Evolutionary conservation across 2,888 invertebrate genomes (phyloP).

Genomic region (Pterostichus niger): DNA sequence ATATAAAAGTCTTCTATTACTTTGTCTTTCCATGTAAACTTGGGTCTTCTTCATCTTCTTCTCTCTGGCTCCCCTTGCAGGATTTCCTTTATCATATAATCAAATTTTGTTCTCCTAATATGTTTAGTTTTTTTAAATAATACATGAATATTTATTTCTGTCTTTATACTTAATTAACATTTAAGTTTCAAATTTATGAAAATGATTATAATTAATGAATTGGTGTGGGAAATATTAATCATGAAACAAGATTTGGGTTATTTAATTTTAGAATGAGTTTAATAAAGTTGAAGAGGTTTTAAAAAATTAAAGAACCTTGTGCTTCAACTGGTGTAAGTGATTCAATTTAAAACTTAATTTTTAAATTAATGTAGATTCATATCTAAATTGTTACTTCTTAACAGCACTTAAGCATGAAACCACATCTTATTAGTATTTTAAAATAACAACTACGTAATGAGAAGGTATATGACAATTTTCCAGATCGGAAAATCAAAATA

Average conservation of each 20-base stretch:
- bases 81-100: too few species aligned
- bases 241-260: neutral
- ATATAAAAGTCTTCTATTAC: too few species aligned
- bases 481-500: constrained; percentile 12
- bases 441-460: too few species aligned
- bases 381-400: constrained; percentile 13
- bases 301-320: constrained; percentile 14
- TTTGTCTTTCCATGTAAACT: too few species aligned
- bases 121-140: too few species aligned
- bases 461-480: too few species aligned
- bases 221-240: neutral
- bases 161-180: too few species aligned
- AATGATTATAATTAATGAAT: neutral
- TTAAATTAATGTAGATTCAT: constrained; percentile 19
- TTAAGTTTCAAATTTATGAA: too few species aligned
- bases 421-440: neutral
- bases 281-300: constrained; percentile 14
- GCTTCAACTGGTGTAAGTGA: constrained; percentile 9
- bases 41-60: too few species aligned
- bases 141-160: too few species aligned
- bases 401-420: constrained; percentile 4
- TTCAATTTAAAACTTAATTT: constrained; percentile 19
- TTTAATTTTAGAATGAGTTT: constrained; percentile 1
- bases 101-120: too few species aligned
- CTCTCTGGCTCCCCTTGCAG: too few species aligned